Conservation (phyloP, 1,140 invertebrate species). For the Drosophila elegans region DNA sequence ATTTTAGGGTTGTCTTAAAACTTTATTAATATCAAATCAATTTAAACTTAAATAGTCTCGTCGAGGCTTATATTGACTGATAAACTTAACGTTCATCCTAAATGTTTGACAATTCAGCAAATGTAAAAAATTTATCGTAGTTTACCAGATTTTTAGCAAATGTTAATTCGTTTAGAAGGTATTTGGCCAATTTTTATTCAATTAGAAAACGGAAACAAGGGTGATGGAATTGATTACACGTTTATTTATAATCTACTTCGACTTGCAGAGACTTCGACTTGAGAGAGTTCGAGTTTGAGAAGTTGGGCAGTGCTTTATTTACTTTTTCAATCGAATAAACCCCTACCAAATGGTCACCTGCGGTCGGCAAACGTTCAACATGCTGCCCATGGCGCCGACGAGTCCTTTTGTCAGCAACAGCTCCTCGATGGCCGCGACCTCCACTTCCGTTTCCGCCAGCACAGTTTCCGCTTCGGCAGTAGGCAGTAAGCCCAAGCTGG, state of each 20-base stretch:
- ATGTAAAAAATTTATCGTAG: too few relatives aligned
- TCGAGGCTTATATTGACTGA: too few relatives aligned
- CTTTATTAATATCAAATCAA: too few relatives aligned
- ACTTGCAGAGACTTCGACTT: slow-evolving; percentile 18
- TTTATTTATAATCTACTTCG: slow-evolving; percentile 12
- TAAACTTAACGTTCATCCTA: too few relatives aligned
- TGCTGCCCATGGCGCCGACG: slow-evolving; percentile 84
- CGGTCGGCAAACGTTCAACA: slow-evolving; percentile 80
- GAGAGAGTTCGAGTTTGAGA: slow-evolving; percentile 9
- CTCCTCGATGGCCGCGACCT: slow-evolving; percentile 41
- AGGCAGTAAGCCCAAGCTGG: slow-evolving; percentile 94
- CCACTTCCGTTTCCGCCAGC: slow-evolving; percentile 27
- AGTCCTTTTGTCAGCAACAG: slow-evolving; percentile 74
- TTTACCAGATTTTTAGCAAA: too few relatives aligned
- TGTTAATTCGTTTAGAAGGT: too few relatives aligned
- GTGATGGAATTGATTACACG: not conserved
- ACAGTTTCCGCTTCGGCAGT: slow-evolving; percentile 31
- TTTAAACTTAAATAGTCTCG: too few relatives aligned
- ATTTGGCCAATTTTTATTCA: not conserved
- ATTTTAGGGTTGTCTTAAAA: too few relatives aligned
- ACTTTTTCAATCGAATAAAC: slow-evolving; percentile 17
- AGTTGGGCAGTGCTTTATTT: slow-evolving; percentile 10
- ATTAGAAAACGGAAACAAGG: not conserved
- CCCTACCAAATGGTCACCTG: slow-evolving; percentile 83
- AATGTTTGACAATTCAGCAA: too few relatives aligned